Evolutionary conservation across 1,140 invertebrate genomes (phyloP).

Genomic region (Augochlora pura): DNA sequence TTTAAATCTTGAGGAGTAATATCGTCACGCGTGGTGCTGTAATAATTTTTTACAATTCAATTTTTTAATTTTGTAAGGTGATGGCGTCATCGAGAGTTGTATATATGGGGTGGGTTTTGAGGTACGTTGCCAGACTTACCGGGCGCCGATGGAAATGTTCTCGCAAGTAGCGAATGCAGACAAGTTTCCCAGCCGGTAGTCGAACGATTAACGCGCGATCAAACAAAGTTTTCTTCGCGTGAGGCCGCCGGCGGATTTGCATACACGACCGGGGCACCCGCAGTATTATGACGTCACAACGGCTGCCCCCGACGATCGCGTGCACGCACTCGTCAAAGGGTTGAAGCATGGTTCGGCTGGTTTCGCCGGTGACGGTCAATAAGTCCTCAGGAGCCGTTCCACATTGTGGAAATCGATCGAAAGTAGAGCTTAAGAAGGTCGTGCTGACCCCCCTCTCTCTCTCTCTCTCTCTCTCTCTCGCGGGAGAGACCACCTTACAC

Average conservation of each 20-base stretch:
- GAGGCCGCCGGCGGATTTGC: slow-evolving; percentile 77
- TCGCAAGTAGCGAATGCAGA: neutral
- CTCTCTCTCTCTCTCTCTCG: no score
- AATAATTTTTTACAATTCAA: no score
- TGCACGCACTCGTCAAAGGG: slow-evolving; percentile 74
- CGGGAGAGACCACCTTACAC: slow-evolving; percentile 21
- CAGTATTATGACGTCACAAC: slow-evolving; percentile 79
- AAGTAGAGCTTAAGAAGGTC: slow-evolving; percentile 58
- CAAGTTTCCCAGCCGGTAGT: neutral
- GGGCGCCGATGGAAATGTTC: neutral
- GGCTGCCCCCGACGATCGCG: slow-evolving; percentile 67
- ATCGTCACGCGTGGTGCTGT: no score
- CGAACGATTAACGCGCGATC: slow-evolving; percentile 74
- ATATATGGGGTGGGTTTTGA: neutral
- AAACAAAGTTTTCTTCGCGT: slow-evolving; percentile 75
- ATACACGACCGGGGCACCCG: slow-evolving; percentile 67
- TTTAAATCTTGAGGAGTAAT: no score
- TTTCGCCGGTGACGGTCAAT: slow-evolving; percentile 63
- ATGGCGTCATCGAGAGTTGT: neutral
- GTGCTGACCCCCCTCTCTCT: slow-evolving; percentile 37
- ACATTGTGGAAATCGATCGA: slow-evolving; percentile 64
- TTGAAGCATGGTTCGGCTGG: slow-evolving; percentile 63
- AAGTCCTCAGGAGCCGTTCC: slow-evolving; percentile 56
- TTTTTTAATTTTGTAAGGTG: no score
- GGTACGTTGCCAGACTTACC: neutral